Conservation (phyloP, 2,888 invertebrate species). For the Parnassius mnemosyne region DNA sequence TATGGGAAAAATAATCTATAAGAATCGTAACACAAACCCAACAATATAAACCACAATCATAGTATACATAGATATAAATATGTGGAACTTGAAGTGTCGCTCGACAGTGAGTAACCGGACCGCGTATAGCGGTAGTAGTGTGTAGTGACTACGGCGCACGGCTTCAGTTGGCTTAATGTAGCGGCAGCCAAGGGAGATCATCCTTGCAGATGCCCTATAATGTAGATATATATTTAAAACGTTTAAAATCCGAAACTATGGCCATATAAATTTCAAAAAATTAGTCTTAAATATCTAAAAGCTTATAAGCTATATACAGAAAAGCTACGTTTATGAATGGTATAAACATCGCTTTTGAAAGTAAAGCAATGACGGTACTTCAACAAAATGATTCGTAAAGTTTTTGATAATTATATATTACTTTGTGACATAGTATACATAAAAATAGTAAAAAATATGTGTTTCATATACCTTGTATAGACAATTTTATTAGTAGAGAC, state of each 20-base stretch:
- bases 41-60: conserved; percentile 34
- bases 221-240: conserved; percentile 30
- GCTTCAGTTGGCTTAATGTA: conserved; percentile 72
- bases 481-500: not conserved
- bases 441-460: too few relatives aligned
- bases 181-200: conserved; percentile 58
- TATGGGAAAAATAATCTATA: conserved; percentile 15
- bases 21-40: conserved; percentile 30
- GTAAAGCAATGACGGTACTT: not conserved
- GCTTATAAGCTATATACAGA: not conserved
- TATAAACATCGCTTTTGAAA: too few relatives aligned
- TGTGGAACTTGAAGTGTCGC: conserved; percentile 71
- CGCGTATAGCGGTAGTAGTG: conserved; percentile 58
- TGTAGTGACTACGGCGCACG: conserved; percentile 73
- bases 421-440: too few relatives aligned
- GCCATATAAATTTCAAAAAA: conserved; percentile 11
- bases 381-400: conserved; percentile 14
- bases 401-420: too few relatives aligned
- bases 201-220: conserved; percentile 28
- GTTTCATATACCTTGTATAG: conserved; percentile 8
- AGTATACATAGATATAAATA: conserved; percentile 35
- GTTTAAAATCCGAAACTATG: too few relatives aligned
- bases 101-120: conserved; percentile 63
- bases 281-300: conserved; percentile 21
- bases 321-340: too few relatives aligned